Conservation (phyloP, 2,888 invertebrate genomes). For the Linnaemya tessellans region DNA sequence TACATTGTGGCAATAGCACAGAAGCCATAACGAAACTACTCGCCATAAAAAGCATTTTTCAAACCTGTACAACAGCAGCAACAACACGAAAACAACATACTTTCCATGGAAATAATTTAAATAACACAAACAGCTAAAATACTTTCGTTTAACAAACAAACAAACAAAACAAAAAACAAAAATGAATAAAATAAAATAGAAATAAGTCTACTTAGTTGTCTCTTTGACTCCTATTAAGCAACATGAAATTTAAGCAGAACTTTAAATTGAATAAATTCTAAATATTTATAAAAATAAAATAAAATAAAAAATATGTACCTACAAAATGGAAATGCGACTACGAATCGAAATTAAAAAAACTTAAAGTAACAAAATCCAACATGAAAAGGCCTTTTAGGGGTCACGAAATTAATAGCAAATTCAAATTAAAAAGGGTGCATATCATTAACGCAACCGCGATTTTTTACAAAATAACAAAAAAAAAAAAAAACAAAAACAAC, state of each 20-base stretch:
- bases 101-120: slow-evolving; percentile 49
- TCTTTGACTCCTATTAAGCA: slow-evolving; percentile 61
- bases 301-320: slow-evolving; percentile 7
- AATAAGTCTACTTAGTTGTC: slow-evolving; percentile 43
- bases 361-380: slow-evolving; percentile 57
- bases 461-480: slow-evolving; percentile 22
- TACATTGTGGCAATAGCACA: neutral
- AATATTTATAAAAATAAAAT: neutral
- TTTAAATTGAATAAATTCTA: slow-evolving; percentile 45
- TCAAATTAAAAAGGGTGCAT: slow-evolving; percentile 78
- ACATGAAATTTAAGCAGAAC: slow-evolving; percentile 48
- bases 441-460: slow-evolving; percentile 77
- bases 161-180: neutral
- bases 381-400: slow-evolving; percentile 59
- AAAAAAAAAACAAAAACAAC: neutral
- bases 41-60: neutral
- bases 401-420: slow-evolving; percentile 58
- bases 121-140: slow-evolving; percentile 28
- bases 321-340: slow-evolving; percentile 51
- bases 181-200: neutral
- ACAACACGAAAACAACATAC: slow-evolving; percentile 16
- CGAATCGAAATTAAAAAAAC: slow-evolving; percentile 16
- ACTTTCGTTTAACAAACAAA: neutral
- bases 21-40: slow-evolving; percentile 30
- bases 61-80: slow-evolving; percentile 13